Evolutionary conservation across 2,797 vertebrate species (phyloP).

Genomic region (Momotus momota): DNA sequence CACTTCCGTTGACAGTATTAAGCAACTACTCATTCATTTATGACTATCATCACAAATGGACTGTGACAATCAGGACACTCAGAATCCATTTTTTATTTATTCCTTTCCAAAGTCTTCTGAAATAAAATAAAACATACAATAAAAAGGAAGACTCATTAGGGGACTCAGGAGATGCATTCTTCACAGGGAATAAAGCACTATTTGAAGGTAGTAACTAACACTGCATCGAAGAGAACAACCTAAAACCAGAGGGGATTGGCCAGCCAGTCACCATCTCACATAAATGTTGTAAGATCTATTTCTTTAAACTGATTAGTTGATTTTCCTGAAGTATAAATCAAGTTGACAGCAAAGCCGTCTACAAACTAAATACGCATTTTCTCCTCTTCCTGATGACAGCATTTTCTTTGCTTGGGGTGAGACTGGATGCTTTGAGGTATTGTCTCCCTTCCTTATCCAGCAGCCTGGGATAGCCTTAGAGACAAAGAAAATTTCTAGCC

Average conservation of each 20-base stretch:
- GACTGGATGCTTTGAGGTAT: not conserved
- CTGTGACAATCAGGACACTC: not conserved
- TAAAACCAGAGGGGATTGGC: not conserved
- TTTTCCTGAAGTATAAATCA: not conserved
- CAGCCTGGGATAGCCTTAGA: not conserved
- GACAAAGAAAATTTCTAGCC: not conserved
- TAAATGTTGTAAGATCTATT: not conserved
- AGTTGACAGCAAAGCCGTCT: not conserved
- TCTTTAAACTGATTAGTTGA: not conserved
- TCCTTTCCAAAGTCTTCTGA: not conserved
- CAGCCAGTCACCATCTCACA: not conserved
- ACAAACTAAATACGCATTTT: not conserved
- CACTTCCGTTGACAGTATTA: not conserved
- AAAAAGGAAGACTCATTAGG: not conserved
- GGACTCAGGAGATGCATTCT: not conserved
- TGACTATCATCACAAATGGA: not conserved
- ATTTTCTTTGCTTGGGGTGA: not conserved
- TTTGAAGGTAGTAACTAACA: not conserved
- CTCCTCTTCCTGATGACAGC: not conserved
- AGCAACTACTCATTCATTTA: not conserved
- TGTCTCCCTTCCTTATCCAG: not conserved
- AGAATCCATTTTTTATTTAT: not conserved
- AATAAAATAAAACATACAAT: not conserved
- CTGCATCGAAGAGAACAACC: not conserved
- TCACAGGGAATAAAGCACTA: not conserved